Percentiles rank a stretch among this genome's conserved stretches.
These are phyloP conservation scores for Sebastes matsubarae DNA, from an alignment of 2,797 vertebrate genomes.

Conservation along the genomic window DNA sequence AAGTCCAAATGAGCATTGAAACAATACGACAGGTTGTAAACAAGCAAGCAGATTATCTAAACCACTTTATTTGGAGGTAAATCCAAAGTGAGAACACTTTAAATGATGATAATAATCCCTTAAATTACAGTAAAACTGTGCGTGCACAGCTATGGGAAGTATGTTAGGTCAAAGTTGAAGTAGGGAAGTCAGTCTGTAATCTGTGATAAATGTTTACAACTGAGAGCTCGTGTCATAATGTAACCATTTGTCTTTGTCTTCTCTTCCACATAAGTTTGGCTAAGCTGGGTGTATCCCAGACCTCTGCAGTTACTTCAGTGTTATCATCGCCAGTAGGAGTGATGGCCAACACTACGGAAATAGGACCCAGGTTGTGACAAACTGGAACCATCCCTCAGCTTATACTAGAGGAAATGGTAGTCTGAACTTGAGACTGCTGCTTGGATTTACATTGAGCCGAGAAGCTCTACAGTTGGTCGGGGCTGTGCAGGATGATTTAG, in stretches of 20 bases:
- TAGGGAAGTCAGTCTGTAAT: too few species aligned
- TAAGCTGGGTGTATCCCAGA: background rate
- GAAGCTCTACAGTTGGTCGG: background rate
- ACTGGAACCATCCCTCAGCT: background rate
- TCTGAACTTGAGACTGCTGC: background rate
- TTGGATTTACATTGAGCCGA: background rate
- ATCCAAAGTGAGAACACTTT: background rate
- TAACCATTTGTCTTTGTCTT: background rate
- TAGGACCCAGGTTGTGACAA: background rate
- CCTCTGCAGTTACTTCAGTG: background rate
- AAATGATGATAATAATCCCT: background rate
- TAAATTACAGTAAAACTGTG: background rate
- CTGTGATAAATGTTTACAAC: background rate
- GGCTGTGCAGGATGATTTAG: background rate
- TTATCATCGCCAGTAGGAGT: background rate
- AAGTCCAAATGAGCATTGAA: background rate
- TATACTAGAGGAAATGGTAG: background rate
- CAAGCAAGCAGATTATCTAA: background rate
- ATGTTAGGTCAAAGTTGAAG: background rate
- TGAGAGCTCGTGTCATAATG: background rate
- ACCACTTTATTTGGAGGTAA: background rate
- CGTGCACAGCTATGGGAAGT: background rate
- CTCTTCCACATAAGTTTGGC: background rate
- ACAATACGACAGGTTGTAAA: background rate
- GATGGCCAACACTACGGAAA: background rate